Conservation (phyloP, 2,888 invertebrate genomes). For the Osmoderma eremita region DNA sequence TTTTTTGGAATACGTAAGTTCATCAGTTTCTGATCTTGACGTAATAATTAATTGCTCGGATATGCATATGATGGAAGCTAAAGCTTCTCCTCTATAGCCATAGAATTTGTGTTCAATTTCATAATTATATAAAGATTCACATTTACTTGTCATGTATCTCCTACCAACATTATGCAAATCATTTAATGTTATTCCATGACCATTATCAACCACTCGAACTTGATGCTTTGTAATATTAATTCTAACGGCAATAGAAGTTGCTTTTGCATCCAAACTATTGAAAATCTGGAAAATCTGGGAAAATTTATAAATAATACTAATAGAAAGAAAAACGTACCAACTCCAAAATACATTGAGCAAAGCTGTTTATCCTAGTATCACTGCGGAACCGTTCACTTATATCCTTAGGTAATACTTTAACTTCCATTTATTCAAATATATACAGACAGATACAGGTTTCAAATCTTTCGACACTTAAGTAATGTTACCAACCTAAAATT, state of each 20-base stretch:
- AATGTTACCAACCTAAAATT: constrained; percentile 11
- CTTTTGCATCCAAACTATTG: constrained; percentile 77
- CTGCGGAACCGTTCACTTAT: constrained; percentile 34
- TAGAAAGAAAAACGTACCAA: constrained; percentile 31
- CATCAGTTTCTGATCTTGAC: constrained; percentile 64
- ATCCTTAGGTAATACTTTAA: constrained; percentile 36
- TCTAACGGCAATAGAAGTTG: constrained; percentile 76
- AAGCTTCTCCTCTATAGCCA: constrained; percentile 76
- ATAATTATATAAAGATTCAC: constrained; percentile 66
- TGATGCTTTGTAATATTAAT: constrained; percentile 69
- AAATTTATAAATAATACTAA: not conserved
- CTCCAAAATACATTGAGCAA: constrained; percentile 39
- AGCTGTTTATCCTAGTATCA: constrained; percentile 34
- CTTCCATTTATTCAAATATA: constrained; percentile 32
- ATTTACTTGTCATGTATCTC: constrained; percentile 75
- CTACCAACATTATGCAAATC: constrained; percentile 70
- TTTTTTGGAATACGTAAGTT: constrained; percentile 69
- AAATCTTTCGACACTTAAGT: not conserved
- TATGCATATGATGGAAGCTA: constrained; percentile 71
- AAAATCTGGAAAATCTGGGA: constrained; percentile 65
- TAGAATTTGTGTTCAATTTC: constrained; percentile 67
- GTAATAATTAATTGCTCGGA: constrained; percentile 70
- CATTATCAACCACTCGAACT: constrained; percentile 83
- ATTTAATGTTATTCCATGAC: constrained; percentile 70
- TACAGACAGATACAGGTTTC: not conserved